Evolutionary conservation across 2,888 invertebrate species (phyloP), one percentile per base, ranked within the genome.

Genomic region (Drosophila cognata): DNA sequence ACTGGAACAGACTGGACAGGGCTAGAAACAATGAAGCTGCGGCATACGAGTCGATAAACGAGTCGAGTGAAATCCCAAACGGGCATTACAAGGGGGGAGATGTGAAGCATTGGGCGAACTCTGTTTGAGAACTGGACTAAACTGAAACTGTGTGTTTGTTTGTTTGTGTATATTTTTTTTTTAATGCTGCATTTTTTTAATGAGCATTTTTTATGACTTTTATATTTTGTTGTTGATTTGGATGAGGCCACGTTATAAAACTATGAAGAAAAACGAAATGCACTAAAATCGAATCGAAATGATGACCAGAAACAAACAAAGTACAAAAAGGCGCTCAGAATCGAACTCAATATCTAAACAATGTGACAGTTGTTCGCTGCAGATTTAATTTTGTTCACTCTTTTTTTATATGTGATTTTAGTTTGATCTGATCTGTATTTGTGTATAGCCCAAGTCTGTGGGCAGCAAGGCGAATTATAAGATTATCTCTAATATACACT

Each of bases 281-380:
- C 71, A 66, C 75, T 86, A 79, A 84, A 89, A 73, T 84, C 70
- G 67, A 82, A 64, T 52, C 71, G 73, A 62, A 83, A 83, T 73
- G 75, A 80, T 73, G 72, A 74, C 66, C 72, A 71, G 64, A 73
- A 69, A 66, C 46, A 52, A 59, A 53, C 48, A 57, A 61, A 28
- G 71, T 76, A 62, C 46, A 71, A 55, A 61, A 71, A 58, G 21
- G 29, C 71, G 35, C 46, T 59, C 36, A 57, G 51, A 31, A 18
- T 33, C 55, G 28, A 68, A 73, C 29, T 60, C 67, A 76, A 63
- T 58, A 50, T 29, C 55, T 10, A 46, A 61, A 72, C 73, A 68
- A 68, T 77, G 50, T 55, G 50, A 31, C 53, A 57, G 71, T 55
- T 77, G 53, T 67, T 43, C 25, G 21, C 61, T 35, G 46, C 46